phyloP scores from a whole-genome alignment of 2,113 vertebrate genomes.

The Felis catus region F.catus_Fca126_mat1.0 CM031417.1:128167501-128168000 shows the following conservation, averaged over 20 bases:
- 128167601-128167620: slow-evolving; percentile 83
- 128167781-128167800: slow-evolving; percentile 61
- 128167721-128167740: slow-evolving; percentile 6
- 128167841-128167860: neutral
- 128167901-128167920: neutral
- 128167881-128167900: slow-evolving; percentile 17
- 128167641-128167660: slow-evolving; percentile 85
- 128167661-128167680: slow-evolving; percentile 82
- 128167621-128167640: slow-evolving; percentile 82
- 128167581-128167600: slow-evolving; percentile 75
- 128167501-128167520: slow-evolving; percentile 68
- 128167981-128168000: too few species aligned
- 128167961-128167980: too few species aligned
- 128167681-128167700: slow-evolving; percentile 63
- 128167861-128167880: slow-evolving; percentile 25
- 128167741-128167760: neutral
- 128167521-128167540: slow-evolving; percentile 83
- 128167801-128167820: slow-evolving; percentile 46
- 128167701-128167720: slow-evolving; percentile 46
- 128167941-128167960: too few species aligned
- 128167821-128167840: slow-evolving; percentile 17
- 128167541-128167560: slow-evolving; percentile 84
- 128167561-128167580: slow-evolving; percentile 86
- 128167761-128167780: slow-evolving; percentile 45
- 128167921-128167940: neutral